phyloP scores from a whole-genome alignment of 2,113 vertebrate genomes.

The Brienomyrus longianalis region DNA sequence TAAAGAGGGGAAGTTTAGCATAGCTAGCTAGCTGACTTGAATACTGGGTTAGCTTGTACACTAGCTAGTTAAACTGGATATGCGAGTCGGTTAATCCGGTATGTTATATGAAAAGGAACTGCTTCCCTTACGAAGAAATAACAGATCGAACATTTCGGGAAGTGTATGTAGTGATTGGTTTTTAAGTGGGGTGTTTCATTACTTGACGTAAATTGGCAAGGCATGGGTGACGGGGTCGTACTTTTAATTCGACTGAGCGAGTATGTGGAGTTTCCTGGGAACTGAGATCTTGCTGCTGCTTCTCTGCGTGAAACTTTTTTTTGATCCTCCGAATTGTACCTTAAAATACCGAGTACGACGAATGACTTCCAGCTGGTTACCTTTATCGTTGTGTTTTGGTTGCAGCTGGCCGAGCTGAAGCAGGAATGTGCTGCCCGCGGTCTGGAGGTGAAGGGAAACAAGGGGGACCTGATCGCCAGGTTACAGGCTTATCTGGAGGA shows the following conservation, averaged over 20 bases:
- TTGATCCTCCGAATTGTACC: not conserved
- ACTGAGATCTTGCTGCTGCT: not conserved
- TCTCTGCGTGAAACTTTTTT: not conserved
- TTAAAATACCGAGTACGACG: not conserved
- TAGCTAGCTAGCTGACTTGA: not conserved
- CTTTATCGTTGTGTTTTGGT: constrained; percentile 16
- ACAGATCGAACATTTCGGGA: not conserved
- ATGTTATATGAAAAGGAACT: not conserved
- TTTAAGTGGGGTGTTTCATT: not conserved
- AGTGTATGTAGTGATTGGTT: not conserved
- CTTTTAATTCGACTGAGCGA: not conserved
- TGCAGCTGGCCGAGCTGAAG: constrained; percentile 79
- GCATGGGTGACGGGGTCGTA: not conserved
- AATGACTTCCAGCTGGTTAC: not conserved
- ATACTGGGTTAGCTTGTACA: not conserved
- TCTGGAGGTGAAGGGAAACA: constrained; percentile 82
- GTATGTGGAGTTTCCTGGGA: not conserved
- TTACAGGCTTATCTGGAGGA: constrained; percentile 84
- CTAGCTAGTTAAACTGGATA: not conserved
- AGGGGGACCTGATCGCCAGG: constrained; percentile 79
- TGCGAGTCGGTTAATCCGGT: not conserved
- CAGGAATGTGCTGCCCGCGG: constrained; percentile 83
- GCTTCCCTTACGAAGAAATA: too few relatives aligned
- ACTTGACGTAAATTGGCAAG: not conserved
- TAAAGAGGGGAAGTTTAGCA: not conserved